A percentile compares a stretch with the other conserved stretches of the same genome.
phyloP scores from a whole-genome alignment of 1,140 invertebrate genomes.

The Hyles vespertilio region DNA sequence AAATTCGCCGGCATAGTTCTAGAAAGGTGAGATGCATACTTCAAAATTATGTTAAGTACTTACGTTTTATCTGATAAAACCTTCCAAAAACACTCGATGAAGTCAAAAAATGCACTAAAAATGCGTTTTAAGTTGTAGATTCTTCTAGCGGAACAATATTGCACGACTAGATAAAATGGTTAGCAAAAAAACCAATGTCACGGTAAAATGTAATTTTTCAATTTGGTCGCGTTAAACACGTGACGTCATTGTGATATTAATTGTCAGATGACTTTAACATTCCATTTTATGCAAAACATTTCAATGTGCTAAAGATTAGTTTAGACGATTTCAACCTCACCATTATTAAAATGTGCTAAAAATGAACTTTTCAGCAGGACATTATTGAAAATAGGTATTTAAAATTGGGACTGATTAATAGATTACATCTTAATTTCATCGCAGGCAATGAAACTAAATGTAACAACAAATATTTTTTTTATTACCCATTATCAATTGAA shows the following conservation, averaged over 20 bases:
- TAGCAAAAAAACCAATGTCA: not conserved
- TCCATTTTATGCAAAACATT: conserved; percentile 13
- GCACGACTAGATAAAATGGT: conserved; percentile 6
- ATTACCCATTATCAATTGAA: too few relatives aligned
- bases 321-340: too few relatives aligned
- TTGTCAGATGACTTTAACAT: conserved; percentile 18
- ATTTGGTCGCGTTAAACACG: conserved; percentile 11
- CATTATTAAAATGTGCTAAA: too few relatives aligned
- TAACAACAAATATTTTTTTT: too few relatives aligned
- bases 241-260: conserved; percentile 13
- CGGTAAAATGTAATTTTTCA: conserved; percentile 1
- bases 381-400: too few relatives aligned
- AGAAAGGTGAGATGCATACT: conserved; percentile 7
- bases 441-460: too few relatives aligned
- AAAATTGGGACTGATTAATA: too few relatives aligned
- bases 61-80: conserved; percentile 8
- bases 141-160: conserved; percentile 2
- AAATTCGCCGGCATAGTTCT: conserved; percentile 12
- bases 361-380: too few relatives aligned
- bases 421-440: too few relatives aligned
- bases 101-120: conserved; percentile 9
- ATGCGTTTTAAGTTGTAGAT: conserved; percentile 2
- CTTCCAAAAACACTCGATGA: conserved; percentile 3
- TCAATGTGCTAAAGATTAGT: not conserved
- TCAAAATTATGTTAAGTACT: conserved; percentile 8